Base-by-base conservation (phyloP, 2,888 invertebrate species). In the Watsonalla cultraria region DNA sequence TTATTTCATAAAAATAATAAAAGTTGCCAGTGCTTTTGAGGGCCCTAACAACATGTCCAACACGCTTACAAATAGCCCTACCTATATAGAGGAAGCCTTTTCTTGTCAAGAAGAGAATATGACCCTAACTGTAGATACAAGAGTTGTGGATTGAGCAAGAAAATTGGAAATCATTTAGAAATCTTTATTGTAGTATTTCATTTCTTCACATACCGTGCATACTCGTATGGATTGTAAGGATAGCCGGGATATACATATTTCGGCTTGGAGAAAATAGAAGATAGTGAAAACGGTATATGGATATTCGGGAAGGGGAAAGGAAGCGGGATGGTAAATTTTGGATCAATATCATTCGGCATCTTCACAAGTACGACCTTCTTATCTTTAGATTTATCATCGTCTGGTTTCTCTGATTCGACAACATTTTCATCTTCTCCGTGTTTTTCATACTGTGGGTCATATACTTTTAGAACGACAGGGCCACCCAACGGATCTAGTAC, bases 401-500 rank as follows among this genome's bases (percentile, higher is more conserved):
- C 42, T 42, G 11, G 0, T 42, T 5, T 11, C 8, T 11, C 42
- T 5, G 37, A 37, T 37, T 42, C 11, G 8, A 0, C 11, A 42
- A 11, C 5, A 42, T 42, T 5, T 11, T 11, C 5, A 42, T 42
- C 5, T 11, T 11, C 11, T 11, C 5, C 8, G 0, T 42, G 9
- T 9, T 42, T 33, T 24, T 51, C 54, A 39, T 39, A 42, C 47
- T 52, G 2, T 5, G 48, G 5, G 39, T 51, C 37, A 46, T 52
- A 39, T 35, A 37, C 14, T 46, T 52, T 9, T 14, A 46, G 5
- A 35, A 47, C 7, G 13, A 46, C 24, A 46, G 48, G 35, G 14
- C 13, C 37, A 7, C 14, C 37, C 9, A 64, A 9, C 42, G 61
- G 54, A 33, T 57, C 54, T 14, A 63, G 45, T 52, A 57, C 54